A percentile compares a stretch with the other conserved stretches of the same genome.
These are phyloP conservation scores for Dromiciops gliroides DNA, from an alignment of 2,113 vertebrate genomes.

Conservation along the genomic window DNA sequence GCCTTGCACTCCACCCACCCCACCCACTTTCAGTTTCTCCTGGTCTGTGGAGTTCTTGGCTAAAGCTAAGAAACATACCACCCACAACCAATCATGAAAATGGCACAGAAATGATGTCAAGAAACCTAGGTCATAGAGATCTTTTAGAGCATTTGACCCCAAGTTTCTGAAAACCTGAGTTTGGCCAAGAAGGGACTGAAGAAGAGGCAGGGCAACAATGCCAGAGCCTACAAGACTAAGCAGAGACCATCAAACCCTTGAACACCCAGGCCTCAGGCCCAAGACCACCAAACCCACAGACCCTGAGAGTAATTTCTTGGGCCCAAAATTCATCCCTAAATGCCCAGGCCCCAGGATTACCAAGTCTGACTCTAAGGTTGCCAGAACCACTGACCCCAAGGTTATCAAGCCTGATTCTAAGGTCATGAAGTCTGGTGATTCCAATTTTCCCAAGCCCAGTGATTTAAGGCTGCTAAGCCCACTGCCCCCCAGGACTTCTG, in stretches of 20 bases:
- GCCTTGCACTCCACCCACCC: neutral
- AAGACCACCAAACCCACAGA: neutral
- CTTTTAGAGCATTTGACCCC: constrained; percentile 96
- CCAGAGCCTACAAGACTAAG: constrained; percentile 74
- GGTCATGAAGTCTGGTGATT: neutral
- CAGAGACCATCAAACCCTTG: no score
- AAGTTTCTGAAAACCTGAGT: constrained; percentile 99
- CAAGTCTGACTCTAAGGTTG: neutral
- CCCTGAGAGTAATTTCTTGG: neutral
- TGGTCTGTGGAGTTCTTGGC: neutral
- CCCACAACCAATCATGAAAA: constrained; percentile 89
- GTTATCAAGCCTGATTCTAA: neutral
- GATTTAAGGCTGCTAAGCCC: neutral
- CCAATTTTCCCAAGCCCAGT: neutral
- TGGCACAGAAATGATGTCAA: constrained; percentile 98
- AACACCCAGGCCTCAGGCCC: constrained; percentile 42
- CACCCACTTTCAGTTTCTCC: neutral
- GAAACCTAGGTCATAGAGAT: constrained; percentile 92
- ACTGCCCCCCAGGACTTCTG: neutral
- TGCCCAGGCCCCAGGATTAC: neutral
- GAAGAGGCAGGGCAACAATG: constrained; percentile 87
- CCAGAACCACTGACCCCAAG: no score
- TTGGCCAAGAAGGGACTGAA: constrained; percentile 97
- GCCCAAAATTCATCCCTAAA: neutral
- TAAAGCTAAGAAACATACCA: neutral